Evolutionary conservation across 1,140 invertebrate species (phyloP), one percentile per base, ranked within the genome.

Genomic region (Trinorchestia longiramus): DNA sequence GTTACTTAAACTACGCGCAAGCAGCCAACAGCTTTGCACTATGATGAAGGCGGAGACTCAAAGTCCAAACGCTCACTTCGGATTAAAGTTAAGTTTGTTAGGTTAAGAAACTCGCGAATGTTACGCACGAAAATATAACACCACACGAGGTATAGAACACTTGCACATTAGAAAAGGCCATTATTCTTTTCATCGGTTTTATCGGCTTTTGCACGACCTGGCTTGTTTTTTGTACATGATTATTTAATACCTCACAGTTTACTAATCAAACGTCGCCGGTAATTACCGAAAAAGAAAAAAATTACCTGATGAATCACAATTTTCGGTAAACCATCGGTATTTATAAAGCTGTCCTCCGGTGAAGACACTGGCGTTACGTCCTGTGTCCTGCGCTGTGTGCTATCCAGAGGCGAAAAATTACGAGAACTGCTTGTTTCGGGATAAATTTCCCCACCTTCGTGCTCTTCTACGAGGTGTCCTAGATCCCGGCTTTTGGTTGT

Each of bases 231-330:
- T 11, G 28, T 19, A 77, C 28, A 77, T 77, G 11, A 36, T 19
- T 77, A 77, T 77, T 77, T 3, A 77, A 36, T 77, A 77, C 36
- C 62, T 77, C 62, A 36, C 28, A 23, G 36, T 77, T 77, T 15
- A 77, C 36, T 28, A 77, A 77, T 23, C 47, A 36, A 77, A 77
- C 62, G 62, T 11, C 62, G 3, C 62, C 62, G 62, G 62, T 77
- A 77, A 28, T 28, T 77, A 77, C 28, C 28, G 62, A 77, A 77
- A 36, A 77, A 23, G 3, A 53, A 77, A 41, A 11, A 57, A 53
- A 77, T 95, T 95, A 95, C 95, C 95, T 95, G 95, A 43, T 95
- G 44, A 62, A 95, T 88, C 19, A 95, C 87, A 23, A 95, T 95
- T 43, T 95, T 77, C 11, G 95, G 95, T 45, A 94, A 45, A 19